Conservation (phyloP, 2,113 vertebrate species). For the Pterocles burchelli region DNA sequence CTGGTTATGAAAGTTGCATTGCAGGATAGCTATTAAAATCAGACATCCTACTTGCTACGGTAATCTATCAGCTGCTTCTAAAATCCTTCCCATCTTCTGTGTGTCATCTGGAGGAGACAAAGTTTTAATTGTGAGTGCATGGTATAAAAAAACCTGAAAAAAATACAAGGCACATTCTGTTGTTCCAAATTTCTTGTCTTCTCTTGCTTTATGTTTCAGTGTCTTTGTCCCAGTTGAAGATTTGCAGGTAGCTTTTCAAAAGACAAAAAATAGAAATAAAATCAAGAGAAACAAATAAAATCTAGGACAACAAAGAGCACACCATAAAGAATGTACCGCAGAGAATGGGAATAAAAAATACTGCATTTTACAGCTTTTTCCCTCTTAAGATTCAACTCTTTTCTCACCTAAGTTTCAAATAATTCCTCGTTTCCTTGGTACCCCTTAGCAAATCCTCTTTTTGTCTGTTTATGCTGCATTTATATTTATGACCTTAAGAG, state of each 20-base stretch:
- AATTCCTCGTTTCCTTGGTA: background rate
- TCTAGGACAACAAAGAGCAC: background rate
- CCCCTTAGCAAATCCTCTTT: background rate
- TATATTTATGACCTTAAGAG: background rate
- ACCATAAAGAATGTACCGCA: background rate
- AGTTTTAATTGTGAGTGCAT: conserved; percentile 24
- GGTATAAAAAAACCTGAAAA: background rate
- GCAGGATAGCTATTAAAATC: conserved; percentile 14
- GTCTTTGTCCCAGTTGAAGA: background rate
- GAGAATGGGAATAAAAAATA: background rate
- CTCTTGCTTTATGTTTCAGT: background rate
- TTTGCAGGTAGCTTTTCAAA: background rate
- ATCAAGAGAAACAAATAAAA: background rate
- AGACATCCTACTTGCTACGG: conserved; percentile 26
- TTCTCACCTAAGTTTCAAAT: background rate
- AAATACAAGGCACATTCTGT: background rate
- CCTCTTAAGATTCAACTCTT: background rate
- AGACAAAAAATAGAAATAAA: background rate
- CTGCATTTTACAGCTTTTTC: background rate
- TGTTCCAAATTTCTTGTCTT: background rate
- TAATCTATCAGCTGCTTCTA: conserved; percentile 27
- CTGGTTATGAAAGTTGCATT: background rate
- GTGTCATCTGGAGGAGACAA: conserved; percentile 31
- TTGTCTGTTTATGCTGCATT: background rate
- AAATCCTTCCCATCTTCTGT: conserved; percentile 34